Conservation (phyloP, 2,888 invertebrate species). For the Cordylochernes scorpioides region DNA sequence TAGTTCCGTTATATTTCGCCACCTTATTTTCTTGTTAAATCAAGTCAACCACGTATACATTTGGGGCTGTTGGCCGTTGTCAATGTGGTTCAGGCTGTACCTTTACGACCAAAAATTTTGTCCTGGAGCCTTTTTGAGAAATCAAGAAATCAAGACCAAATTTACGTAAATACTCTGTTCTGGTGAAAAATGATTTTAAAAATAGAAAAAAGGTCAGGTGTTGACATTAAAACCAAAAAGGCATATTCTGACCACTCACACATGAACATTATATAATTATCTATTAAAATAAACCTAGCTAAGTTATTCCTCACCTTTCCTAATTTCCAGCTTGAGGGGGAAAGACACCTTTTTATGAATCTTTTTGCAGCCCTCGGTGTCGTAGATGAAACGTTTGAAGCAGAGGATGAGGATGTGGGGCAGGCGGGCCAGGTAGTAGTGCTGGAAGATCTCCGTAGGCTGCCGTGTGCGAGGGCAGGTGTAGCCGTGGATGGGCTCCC, state of each 20-base stretch:
- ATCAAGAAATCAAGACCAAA: too few relatives aligned
- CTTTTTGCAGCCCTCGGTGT: slow-evolving; percentile 64
- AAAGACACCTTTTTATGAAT: slow-evolving; percentile 71
- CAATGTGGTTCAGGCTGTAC: too few relatives aligned
- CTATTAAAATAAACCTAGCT: slow-evolving; percentile 4
- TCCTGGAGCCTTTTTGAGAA: too few relatives aligned
- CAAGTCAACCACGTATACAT: too few relatives aligned
- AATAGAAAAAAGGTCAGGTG: neutral
- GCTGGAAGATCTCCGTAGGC: too few relatives aligned
- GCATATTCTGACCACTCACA: slow-evolving; percentile 2
- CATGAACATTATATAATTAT: slow-evolving; percentile 1
- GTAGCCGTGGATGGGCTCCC: slow-evolving; percentile 60
- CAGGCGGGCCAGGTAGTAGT: slow-evolving; percentile 62
- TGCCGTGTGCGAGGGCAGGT: slow-evolving; percentile 49
- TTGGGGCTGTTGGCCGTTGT: too few relatives aligned
- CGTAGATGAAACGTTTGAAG: slow-evolving; percentile 59
- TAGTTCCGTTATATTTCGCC: too few relatives aligned
- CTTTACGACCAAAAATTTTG: too few relatives aligned
- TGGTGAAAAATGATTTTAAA: too few relatives aligned
- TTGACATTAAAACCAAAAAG: slow-evolving; percentile 40
- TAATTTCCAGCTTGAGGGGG: slow-evolving; percentile 62
- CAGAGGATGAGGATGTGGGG: slow-evolving; percentile 70
- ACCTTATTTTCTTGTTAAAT: too few relatives aligned
- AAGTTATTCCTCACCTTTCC: slow-evolving; percentile 36
- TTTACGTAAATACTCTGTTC: too few relatives aligned